A percentile compares a stretch with the other conserved stretches of the same genome.
Evolutionary conservation across 2,113 vertebrate genomes (phyloP).

Genomic region (Parotia lawesii): DNA sequence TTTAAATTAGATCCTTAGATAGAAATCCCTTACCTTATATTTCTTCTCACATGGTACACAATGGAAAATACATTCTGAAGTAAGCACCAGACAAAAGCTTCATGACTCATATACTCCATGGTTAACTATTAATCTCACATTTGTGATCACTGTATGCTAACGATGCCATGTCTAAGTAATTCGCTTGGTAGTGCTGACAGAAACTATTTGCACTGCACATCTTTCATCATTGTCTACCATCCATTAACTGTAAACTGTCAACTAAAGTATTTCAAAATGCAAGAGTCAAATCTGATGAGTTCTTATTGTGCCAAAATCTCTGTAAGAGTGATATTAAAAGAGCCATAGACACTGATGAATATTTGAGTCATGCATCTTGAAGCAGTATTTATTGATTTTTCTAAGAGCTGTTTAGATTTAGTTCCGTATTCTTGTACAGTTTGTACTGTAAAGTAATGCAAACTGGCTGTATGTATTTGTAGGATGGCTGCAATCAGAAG

Average conservation of each 20-base stretch:
- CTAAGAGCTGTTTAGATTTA: neutral
- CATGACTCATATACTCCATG: neutral
- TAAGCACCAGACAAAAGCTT: neutral
- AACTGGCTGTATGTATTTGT: neutral
- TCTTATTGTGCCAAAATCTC: neutral
- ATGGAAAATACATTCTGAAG: neutral
- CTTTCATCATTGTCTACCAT: neutral
- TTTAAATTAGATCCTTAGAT: neutral
- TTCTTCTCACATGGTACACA: neutral
- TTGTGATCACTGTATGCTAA: neutral
- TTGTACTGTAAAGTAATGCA: neutral
- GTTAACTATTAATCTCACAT: neutral
- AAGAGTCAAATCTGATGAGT: neutral
- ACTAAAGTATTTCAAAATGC: neutral
- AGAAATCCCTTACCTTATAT: neutral
- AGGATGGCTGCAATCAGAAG: neutral
- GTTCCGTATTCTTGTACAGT: neutral
- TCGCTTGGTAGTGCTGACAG: neutral
- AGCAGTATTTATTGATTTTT: neutral
- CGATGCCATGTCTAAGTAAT: neutral
- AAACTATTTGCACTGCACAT: neutral
- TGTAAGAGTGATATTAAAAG: neutral
- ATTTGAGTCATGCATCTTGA: neutral
- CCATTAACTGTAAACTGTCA: neutral
- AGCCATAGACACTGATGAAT: neutral